phyloP scores from a whole-genome alignment of 2,888 invertebrate species.

The Nematopogon swammerdamellus region DNA sequence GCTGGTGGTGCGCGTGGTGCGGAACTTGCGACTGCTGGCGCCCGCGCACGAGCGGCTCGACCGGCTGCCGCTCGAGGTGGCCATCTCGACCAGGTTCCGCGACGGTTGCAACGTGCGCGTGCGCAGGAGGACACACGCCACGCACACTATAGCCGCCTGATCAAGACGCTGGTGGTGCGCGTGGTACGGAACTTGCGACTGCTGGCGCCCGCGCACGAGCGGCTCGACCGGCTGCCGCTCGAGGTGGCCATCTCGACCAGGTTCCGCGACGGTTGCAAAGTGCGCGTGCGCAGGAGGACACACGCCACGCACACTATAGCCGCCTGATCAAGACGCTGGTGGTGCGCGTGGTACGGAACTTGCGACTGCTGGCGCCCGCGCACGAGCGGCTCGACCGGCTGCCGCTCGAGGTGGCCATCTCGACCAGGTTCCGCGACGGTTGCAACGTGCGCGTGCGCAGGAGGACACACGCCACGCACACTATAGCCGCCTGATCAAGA shows the following conservation, averaged over 20 bases:
- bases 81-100: conserved; percentile 34
- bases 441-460: no score
- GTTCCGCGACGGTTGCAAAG: no score
- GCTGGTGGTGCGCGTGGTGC: conserved; percentile 23
- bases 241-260: conserved; percentile 34
- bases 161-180: conserved; percentile 30
- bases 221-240: conserved; percentile 24
- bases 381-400: conserved; percentile 24
- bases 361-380: conserved; percentile 22
- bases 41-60: conserved; percentile 21
- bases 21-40: conserved; percentile 22
- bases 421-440: no score
- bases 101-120: no score
- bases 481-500: conserved; percentile 37
- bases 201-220: conserved; percentile 22
- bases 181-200: conserved; percentile 22
- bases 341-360: conserved; percentile 22
- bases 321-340: conserved; percentile 33
- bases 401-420: conserved; percentile 29
- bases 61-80: conserved; percentile 26
- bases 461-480: no score
- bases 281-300: no score
- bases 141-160: no score
- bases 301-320: no score
- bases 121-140: no score